A percentile compares a stretch with the other conserved stretches of the same genome.
These are phyloP conservation scores for Drosophila busckii DNA, from an alignment of 1,140 invertebrate species.

Conservation along the genomic window DNA sequence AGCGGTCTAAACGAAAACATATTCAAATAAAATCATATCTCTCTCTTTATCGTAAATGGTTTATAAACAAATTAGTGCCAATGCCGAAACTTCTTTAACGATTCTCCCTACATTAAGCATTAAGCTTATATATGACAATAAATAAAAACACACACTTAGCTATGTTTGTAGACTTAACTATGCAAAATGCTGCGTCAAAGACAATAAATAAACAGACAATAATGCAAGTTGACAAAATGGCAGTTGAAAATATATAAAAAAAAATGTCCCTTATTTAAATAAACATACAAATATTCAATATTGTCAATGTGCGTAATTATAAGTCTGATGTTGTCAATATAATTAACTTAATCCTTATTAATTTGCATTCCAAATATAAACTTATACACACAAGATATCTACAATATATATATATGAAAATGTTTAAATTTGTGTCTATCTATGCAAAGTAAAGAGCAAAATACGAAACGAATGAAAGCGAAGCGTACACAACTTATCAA, in stretches of 20 bases:
- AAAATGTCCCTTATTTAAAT: constrained; percentile 6
- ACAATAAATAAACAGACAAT: constrained; percentile 64
- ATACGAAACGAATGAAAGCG: constrained; percentile 8
- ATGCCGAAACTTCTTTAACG: constrained; percentile 31
- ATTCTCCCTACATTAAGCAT: constrained; percentile 25
- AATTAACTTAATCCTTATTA: constrained; percentile 48
- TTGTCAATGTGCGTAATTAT: constrained; percentile 70
- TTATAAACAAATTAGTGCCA: constrained; percentile 50
- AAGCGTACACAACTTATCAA: constrained; percentile 17
- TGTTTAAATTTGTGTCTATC: constrained; percentile 39
- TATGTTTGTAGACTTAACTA: constrained; percentile 15
- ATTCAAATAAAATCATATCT: no score
- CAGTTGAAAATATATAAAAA: constrained; percentile 19
- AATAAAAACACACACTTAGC: constrained; percentile 2
- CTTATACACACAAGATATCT: constrained; percentile 22
- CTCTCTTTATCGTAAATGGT: constrained; percentile 42
- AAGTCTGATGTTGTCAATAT: constrained; percentile 78
- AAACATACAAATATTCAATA: constrained; percentile 11
- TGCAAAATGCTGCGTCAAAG: constrained; percentile 58
- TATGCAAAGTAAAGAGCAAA: constrained; percentile 18
- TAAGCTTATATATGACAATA: constrained; percentile 21
- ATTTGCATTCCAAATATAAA: constrained; percentile 43
- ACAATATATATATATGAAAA: constrained; percentile 18
- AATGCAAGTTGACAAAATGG: no score
- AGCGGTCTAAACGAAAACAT: constrained; percentile 38